A percentile compares a stretch with the other conserved stretches of the same genome.
Conservation (phyloP, 2,113 vertebrate species). For the Bolborhynchus lineola region DNA sequence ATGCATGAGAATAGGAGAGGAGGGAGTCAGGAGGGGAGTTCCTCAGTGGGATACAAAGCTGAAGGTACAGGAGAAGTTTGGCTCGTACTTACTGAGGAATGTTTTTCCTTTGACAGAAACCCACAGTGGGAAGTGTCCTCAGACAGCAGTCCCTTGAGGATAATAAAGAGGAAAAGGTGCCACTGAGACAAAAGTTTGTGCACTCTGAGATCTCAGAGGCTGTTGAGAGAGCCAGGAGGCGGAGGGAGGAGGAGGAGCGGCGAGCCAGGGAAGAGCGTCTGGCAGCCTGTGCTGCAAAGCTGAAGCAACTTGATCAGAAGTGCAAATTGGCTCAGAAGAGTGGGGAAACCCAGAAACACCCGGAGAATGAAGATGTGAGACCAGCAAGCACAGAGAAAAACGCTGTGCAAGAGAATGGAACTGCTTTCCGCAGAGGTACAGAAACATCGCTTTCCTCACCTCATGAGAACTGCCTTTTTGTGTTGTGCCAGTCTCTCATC, state of each 20-base stretch:
- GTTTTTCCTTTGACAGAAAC: slow-evolving; percentile 72
- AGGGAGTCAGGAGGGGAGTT: background rate
- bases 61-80: background rate
- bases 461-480: background rate
- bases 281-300: slow-evolving; percentile 93
- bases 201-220: slow-evolving; percentile 92
- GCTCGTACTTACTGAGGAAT: background rate
- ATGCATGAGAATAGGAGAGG: background rate
- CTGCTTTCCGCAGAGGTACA: slow-evolving; percentile 81
- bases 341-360: slow-evolving; percentile 76
- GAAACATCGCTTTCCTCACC: background rate
- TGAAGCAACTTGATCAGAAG: slow-evolving; percentile 96
- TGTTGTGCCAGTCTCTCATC: background rate
- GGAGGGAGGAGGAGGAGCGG: slow-evolving; percentile 93
- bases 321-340: slow-evolving; percentile 81
- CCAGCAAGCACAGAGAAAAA: slow-evolving; percentile 78
- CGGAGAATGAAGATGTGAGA: slow-evolving; percentile 69
- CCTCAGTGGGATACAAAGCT: background rate
- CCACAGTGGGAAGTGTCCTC: background rate
- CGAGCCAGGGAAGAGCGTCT: slow-evolving; percentile 90
- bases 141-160: slow-evolving; percentile 81
- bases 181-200: slow-evolving; percentile 86
- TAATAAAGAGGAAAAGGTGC: slow-evolving; percentile 87
- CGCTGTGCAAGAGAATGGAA: slow-evolving; percentile 76
- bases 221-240: slow-evolving; percentile 88